Base-by-base conservation (phyloP, 2,797 vertebrate species). In the Pagetopsis macropterus region DNA sequence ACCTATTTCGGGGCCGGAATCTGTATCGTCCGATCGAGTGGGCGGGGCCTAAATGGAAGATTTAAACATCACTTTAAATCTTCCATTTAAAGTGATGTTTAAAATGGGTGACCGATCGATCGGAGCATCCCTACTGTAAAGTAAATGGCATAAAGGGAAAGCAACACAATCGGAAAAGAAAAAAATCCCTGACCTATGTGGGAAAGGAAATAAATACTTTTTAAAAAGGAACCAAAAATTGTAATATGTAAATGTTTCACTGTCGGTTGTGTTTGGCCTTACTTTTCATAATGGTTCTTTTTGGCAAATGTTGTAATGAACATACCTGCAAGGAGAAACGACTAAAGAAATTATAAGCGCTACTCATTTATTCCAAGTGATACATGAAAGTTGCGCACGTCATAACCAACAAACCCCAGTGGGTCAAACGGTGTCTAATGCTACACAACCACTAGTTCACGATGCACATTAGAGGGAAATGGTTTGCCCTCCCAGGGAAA, bases 391-490 rank as follows among this genome's bases (percentile, higher is more conserved):
- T 56, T 44, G 44, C 65, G 15, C 6, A 45, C 45, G 41, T 69
- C 70, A 31, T 52, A 59, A 23, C 23, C 23, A 23, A 75, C 41
- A 50, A 69, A 58, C 57, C 62, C 17, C n/a, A 23, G 52, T 41
- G 33, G 63, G 62, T 16, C 52, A 55, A 58, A 59, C 27, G 46
- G 74, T 50, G 4, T 11, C 21, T 33, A 45, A 37, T 4, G 2
- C 60, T 54, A 44, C 59, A 56, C 43, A 52, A 57, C 58, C 55
- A 62, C 43, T 16, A 37, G 69, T 64, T 70, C 64, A 62, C 17
- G 60, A 77, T 61, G 50, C 54, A 41, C 45, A 56, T 49, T 49
- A 67, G 43, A 60, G 67, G 44, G 56, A 70, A 71, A 70, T 43
- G 17, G 62, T 17, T 64, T 58, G 58, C 48, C 59, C 13, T 45